Evolutionary conservation across 2,113 vertebrate genomes (phyloP).

Genomic region (Mormyrus iriodes): DNA sequence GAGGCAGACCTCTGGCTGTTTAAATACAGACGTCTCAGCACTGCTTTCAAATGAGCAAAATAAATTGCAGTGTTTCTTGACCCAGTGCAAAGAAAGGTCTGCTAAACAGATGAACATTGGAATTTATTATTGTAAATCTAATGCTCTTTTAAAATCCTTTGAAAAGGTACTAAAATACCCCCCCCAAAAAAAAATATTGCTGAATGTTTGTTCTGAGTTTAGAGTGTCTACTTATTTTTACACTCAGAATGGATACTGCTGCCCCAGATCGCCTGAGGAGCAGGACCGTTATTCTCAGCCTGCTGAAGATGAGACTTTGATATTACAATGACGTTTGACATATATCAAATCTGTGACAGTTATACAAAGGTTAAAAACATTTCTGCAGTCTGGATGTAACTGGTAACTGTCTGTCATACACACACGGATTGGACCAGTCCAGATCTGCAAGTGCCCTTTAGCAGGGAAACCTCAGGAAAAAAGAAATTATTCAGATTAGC

Average conservation of each 20-base stretch:
- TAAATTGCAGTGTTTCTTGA: not conserved
- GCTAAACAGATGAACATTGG: not conserved
- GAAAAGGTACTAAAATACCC: not conserved
- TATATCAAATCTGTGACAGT: not conserved
- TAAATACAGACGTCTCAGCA: not conserved
- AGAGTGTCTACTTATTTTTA: not conserved
- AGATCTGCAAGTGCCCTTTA: not conserved
- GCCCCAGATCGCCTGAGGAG: not conserved
- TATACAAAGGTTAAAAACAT: not conserved
- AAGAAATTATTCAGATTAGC: not conserved
- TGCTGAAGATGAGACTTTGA: not conserved
- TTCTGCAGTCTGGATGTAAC: not conserved
- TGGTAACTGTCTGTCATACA: not conserved
- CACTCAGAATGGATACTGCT: not conserved
- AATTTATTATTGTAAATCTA: constrained; percentile 8
- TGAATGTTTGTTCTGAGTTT: constrained; percentile 4
- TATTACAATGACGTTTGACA: not conserved
- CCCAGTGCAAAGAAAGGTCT: not conserved
- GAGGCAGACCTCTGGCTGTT: not conserved
- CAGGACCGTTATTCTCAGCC: not conserved
- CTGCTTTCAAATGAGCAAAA: not conserved
- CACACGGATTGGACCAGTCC: not conserved
- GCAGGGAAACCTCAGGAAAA: not conserved
- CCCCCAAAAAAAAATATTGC: not conserved
- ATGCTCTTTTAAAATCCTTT: not conserved